These are phyloP conservation scores for Tangara arthus DNA, from an alignment of 2,797 vertebrate genomes.

Conservation along the genomic window DNA sequence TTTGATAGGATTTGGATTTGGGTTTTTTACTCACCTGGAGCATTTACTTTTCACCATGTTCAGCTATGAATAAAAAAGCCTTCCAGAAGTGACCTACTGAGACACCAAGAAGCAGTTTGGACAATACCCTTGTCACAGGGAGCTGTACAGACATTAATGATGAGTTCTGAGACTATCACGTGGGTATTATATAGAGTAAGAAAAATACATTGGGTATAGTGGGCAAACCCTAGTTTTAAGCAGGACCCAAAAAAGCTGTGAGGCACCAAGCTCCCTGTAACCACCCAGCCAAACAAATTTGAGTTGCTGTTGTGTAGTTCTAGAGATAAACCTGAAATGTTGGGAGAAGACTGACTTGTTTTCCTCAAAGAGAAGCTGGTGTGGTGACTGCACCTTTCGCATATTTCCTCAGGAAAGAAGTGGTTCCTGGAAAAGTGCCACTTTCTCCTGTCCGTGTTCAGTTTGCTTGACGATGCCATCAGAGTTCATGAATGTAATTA, in stretches of 20 bases:
- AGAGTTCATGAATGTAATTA: neutral
- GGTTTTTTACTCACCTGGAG: neutral
- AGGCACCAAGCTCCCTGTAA: neutral
- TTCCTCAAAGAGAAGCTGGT: neutral
- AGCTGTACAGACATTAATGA: neutral
- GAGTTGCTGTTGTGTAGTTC: neutral
- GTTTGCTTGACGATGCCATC: neutral
- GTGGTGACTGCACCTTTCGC: neutral
- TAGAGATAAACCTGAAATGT: neutral
- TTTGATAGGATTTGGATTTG: neutral
- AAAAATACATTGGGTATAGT: neutral
- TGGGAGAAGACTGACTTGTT: neutral
- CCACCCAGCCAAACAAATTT: neutral
- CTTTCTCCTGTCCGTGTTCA: neutral
- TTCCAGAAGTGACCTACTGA: neutral
- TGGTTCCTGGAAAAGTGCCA: neutral
- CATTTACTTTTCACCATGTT: neutral
- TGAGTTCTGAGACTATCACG: neutral
- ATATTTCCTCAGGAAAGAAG: neutral
- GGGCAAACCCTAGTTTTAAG: neutral
- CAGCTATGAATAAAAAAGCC: neutral
- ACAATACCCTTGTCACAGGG: neutral
- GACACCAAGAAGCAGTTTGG: neutral
- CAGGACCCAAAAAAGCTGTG: neutral
- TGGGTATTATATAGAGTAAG: neutral